Conservation (phyloP, 2,113 vertebrate genomes). For the Heterotilapia buettikoferi region DNA sequence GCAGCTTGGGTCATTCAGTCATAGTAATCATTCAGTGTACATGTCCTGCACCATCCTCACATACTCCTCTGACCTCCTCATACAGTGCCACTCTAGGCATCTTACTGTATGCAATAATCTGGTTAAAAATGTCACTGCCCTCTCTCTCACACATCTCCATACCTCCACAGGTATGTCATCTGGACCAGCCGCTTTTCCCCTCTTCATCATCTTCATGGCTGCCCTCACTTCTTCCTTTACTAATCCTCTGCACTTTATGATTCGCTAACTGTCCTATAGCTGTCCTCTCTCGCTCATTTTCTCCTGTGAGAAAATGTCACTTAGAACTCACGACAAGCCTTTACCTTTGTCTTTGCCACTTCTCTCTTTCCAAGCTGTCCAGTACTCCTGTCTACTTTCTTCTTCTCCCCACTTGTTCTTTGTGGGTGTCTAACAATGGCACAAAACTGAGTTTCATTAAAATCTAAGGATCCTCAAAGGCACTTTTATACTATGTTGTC, state of each 20-base stretch:
- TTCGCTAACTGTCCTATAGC: not conserved
- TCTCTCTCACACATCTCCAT: not conserved
- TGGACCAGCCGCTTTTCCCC: not conserved
- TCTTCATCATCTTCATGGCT: not conserved
- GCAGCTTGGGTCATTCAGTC: not conserved
- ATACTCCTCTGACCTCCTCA: not conserved
- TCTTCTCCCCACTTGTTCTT: not conserved
- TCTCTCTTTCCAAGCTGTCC: not conserved
- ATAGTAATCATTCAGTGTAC: not conserved
- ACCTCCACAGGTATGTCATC: not conserved
- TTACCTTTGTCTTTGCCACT: not conserved
- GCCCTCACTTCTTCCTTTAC: not conserved
- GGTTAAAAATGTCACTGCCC: not conserved
- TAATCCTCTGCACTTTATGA: not conserved
- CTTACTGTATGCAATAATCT: not conserved
- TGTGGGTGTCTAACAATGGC: not conserved
- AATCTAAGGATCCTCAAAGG: not conserved
- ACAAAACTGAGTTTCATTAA: not conserved
- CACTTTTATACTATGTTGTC: not conserved
- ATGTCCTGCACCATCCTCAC: not conserved
- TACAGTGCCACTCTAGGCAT: not conserved
- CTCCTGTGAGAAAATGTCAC: not conserved
- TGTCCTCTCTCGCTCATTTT: not conserved
- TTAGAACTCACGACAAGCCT: not conserved
- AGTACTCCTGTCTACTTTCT: not conserved